Evolutionary conservation across 2,888 invertebrate species (phyloP), one percentile per base, ranked within the genome.

Genomic region (Dasysyrphus albostriatus): DNA sequence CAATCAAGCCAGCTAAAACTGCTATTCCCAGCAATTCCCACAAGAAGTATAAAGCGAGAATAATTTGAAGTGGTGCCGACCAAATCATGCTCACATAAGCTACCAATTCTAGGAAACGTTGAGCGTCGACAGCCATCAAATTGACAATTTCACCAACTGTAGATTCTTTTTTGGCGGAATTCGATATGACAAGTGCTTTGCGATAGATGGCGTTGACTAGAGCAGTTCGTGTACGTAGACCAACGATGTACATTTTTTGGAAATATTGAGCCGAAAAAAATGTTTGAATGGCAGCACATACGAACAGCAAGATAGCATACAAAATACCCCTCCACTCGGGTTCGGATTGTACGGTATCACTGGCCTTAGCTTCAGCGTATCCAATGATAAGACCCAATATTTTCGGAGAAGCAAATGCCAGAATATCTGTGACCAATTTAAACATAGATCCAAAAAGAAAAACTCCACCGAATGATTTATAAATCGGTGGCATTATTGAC

Each of bases 81-180:
- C 98, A 98, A 89, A 98, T 94, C 96, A 97, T 96, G 91, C 97
- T 97, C 88, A 98, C 93, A 91, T 97, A 97, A 0, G 96, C 95
- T 9, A 96, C 96, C 61, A 98, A 93, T 91, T 98, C 98, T 93
- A 97, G 95, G 90, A 98, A 97, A 90, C 95, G 94, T 92, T 98
- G 98, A 2, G 97, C 97, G 92, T 98, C 98, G 0, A 98, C 98
- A 5, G 97, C 95, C 98, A 98, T 98, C 88, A 98, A 93, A 92
- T 98, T 98, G 14, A 98, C 98, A 89, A 98, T 98, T 94, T 98
- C 98, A 49, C 98, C 98, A 0, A 97, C 96, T 0, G 97, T 97
- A 0, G 96, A 96, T 90, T 96, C 96, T 90, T 97, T 97, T 84
- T 96, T 94, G 0, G 97, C 95, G 0, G 95, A 93, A 91, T 96